phyloP scores from a whole-genome alignment of 2,888 invertebrate species.

The Apamea epomidion region DNA sequence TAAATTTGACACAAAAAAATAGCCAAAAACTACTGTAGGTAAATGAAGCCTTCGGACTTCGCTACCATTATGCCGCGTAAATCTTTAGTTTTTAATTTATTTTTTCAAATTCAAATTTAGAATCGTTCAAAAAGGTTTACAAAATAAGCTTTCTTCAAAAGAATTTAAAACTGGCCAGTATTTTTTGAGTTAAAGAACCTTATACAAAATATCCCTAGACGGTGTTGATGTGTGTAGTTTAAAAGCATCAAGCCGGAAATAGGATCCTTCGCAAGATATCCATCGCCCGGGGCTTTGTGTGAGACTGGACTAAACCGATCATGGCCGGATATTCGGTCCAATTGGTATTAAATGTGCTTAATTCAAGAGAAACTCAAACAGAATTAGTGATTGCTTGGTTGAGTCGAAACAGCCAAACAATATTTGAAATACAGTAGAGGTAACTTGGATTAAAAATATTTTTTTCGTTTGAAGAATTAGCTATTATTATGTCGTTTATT shows the following conservation, averaged over 20 bases:
- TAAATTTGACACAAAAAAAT: too few relatives aligned
- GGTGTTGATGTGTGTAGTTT: too few relatives aligned
- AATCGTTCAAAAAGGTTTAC: too few relatives aligned
- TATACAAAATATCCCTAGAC: too few relatives aligned
- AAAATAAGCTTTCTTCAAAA: too few relatives aligned
- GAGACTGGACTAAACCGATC: neutral
- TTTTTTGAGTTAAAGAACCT: too few relatives aligned
- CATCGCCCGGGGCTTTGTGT: constrained; percentile 44
- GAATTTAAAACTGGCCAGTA: too few relatives aligned
- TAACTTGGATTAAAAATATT: neutral
- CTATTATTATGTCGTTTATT: neutral
- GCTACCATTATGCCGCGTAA: too few relatives aligned
- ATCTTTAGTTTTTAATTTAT: too few relatives aligned
- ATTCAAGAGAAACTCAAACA: constrained; percentile 21
- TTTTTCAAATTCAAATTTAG: too few relatives aligned
- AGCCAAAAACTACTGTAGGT: too few relatives aligned
- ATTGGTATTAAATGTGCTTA: constrained; percentile 36
- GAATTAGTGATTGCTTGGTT: constrained; percentile 7
- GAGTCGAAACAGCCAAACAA: neutral
- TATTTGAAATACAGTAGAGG: neutral
- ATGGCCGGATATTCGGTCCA: constrained; percentile 42
- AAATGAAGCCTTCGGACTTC: too few relatives aligned
- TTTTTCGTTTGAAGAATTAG: neutral
- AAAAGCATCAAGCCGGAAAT: constrained; percentile 50
- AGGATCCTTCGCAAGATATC: constrained; percentile 39